These are phyloP conservation scores for Bellardia bayeri DNA, from an alignment of 2,888 invertebrate species.

Conservation along the genomic window DNA sequence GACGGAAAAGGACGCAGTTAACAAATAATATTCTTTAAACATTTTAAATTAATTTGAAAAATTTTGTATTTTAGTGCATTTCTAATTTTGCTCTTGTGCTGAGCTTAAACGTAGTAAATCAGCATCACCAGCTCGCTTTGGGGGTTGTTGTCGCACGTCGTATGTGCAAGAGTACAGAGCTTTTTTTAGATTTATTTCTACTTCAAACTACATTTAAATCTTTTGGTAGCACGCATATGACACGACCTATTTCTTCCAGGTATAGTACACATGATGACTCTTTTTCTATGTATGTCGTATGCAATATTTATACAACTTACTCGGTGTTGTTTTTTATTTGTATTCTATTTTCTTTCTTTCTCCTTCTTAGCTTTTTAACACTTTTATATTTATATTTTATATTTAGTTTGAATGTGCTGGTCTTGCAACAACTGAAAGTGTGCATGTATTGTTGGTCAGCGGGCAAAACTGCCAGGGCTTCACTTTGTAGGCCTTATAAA, in stretches of 20 bases:
- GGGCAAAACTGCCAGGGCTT: no score
- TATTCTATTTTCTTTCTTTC: background rate
- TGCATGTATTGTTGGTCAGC: no score
- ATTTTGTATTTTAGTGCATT: background rate
- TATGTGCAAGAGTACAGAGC: background rate
- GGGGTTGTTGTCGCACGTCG: slow-evolving; percentile 5
- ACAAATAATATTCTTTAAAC: background rate
- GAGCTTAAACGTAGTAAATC: background rate
- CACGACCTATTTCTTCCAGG: slow-evolving; percentile 68
- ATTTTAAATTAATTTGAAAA: background rate
- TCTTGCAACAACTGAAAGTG: background rate
- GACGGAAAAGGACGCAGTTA: background rate
- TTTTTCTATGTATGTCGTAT: slow-evolving; percentile 9
- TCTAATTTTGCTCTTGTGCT: background rate
- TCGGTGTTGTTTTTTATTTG: background rate
- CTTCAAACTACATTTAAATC: slow-evolving; percentile 44
- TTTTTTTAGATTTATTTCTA: slow-evolving; percentile 33
- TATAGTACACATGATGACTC: slow-evolving; percentile 44
- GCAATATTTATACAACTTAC: slow-evolving; percentile 8
- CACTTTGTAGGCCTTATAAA: no score
- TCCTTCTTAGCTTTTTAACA: background rate
- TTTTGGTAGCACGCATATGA: slow-evolving; percentile 57
- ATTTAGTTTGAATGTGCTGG: background rate
- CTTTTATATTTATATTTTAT: background rate
- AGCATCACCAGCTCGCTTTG: background rate